Conservation (phyloP, 1,140 invertebrate genomes). For the Papilio aristodemus region DNA sequence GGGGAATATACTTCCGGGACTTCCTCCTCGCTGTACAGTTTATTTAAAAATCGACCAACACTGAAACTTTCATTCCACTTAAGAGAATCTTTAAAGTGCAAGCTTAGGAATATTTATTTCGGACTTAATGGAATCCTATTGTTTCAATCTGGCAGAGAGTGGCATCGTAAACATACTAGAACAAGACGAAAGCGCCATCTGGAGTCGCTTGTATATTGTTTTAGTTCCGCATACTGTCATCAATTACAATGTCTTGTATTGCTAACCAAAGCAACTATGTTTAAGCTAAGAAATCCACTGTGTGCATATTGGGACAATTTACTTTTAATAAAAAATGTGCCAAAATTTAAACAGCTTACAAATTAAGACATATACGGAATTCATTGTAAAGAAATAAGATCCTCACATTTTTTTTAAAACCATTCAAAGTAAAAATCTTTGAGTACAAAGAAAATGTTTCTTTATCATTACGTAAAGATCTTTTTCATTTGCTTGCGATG, state of each 20-base stretch:
- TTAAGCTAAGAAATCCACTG: not conserved
- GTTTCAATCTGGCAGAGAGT: conserved; percentile 9
- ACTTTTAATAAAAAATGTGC: too few species aligned
- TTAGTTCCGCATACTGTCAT: not conserved
- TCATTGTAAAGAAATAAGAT: not conserved
- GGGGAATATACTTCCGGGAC: too few species aligned
- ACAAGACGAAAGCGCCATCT: conserved; percentile 14
- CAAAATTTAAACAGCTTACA: too few species aligned
- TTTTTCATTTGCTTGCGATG: not conserved
- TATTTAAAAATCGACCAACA: not conserved
- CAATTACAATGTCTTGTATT: not conserved
- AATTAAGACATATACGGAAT: too few species aligned
- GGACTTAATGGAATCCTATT: not conserved
- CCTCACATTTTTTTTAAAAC: not conserved
- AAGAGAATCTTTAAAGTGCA: not conserved
- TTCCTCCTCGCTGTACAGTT: too few species aligned
- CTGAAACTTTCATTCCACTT: not conserved
- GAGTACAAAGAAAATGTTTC: conserved; percentile 14
- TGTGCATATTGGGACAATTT: too few species aligned
- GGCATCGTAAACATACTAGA: not conserved
- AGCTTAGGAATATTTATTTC: not conserved
- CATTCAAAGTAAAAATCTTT: not conserved
- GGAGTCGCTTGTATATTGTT: conserved; percentile 2
- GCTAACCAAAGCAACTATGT: not conserved
- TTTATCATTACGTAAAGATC: conserved; percentile 9